Evolutionary conservation across 2,797 vertebrate species (phyloP).

Genomic region (Balearica regulorum): DNA sequence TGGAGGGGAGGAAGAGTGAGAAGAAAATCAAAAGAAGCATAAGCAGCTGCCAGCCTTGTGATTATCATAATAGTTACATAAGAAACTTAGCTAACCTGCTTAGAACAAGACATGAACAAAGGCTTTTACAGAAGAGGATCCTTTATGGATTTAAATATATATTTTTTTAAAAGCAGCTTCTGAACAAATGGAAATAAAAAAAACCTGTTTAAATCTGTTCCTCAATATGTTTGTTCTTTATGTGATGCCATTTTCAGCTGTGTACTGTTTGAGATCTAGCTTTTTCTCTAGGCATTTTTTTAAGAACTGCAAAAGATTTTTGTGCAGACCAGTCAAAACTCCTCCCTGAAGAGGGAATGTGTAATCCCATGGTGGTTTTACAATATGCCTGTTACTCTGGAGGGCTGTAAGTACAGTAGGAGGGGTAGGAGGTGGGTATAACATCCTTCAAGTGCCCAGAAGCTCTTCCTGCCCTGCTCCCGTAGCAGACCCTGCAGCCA

Average conservation of each 20-base stretch:
- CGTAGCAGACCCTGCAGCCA: background rate
- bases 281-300: background rate
- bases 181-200: background rate
- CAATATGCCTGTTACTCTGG: background rate
- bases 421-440: background rate
- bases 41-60: constrained; percentile 61
- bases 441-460: constrained; percentile 17
- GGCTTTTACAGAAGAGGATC: constrained; percentile 5
- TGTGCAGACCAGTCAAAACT: background rate
- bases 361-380: background rate
- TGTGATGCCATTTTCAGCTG: background rate
- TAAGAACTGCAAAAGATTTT: background rate
- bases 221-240: background rate
- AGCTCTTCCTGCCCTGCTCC: constrained; percentile 56
- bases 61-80: constrained; percentile 9
- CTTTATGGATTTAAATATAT: background rate
- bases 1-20: background rate
- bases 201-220: background rate
- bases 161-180: background rate
- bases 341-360: background rate
- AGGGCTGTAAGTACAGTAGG: background rate
- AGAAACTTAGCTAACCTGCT: constrained; percentile 55
- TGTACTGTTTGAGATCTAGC: background rate
- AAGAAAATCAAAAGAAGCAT: constrained; percentile 37
- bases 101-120: constrained; percentile 28